Base-by-base conservation (phyloP, 30 jellyfish, hydroid and myxozoan genomes). In the Nemopilema nomurai region DNA sequence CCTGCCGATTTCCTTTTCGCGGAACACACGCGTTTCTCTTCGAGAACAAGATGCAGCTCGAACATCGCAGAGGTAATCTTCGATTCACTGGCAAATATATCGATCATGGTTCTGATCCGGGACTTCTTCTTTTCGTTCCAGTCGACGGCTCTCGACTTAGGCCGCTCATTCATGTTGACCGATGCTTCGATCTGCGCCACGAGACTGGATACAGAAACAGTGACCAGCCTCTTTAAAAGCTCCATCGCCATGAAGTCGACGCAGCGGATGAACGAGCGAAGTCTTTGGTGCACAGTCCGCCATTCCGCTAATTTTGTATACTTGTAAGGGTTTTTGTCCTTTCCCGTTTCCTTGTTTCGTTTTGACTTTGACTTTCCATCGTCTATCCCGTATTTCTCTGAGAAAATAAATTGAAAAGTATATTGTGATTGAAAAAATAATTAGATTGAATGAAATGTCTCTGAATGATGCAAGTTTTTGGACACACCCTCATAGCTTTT, bases 181-280 rank as follows among this genome's bases (percentile, higher is more conserved):
- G 97, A 49, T 17, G 97, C 82, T 33, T 80, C 82, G 30, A 85
- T 57, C 71, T 83, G 90, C 86, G 8, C 63, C 16, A 68, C 84
- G 8, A 90, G 23, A n/a, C 68, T 89, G 29, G 81, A 13, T 27
- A 90, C 89, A 7, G 97, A 63, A 18, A 41, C 41, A 24, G 77
- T 41, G n/a, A 79, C 96, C 20, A 90, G 67, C 4, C 90, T 78
- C 52, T 86, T 90, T 26, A 90, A 16, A 82, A 77, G 71, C 62
- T 90, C 96, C 89, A 85, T 80, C 1, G 84, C 90, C 52, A 90
- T 25, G 66, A 77, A 90, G 64, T 90, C 97, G 1, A 84, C 90
- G 33, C 87, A 67, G 17, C 93, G 97, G 24, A 90, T 28, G 64
- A 90, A 90, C 18, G 83, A 28, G 20, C 73, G 87, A 18, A 90